These are phyloP conservation scores for Drosophila ustulata DNA, from an alignment of 2,888 invertebrate species.

Conservation along the genomic window DNA sequence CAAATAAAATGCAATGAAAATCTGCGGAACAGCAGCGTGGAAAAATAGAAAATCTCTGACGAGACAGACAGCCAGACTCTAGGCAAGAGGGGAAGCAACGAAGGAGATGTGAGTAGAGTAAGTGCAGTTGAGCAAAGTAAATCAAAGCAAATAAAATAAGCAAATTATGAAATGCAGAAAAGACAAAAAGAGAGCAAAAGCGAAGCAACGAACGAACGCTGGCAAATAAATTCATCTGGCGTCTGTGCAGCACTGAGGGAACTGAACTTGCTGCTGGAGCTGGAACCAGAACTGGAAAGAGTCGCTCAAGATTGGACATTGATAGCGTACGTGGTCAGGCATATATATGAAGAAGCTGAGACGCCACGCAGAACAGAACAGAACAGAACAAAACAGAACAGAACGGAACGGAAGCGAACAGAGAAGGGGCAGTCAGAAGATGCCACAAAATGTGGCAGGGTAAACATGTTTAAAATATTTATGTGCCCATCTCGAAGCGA, in stretches of 20 bases:
- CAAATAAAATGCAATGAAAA: conserved; percentile 40
- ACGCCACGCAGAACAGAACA: not conserved
- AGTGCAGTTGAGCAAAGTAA: conserved; percentile 30
- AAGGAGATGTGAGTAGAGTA: conserved; percentile 2
- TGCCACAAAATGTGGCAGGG: conserved; percentile 54
- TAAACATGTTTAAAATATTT: conserved; percentile 73
- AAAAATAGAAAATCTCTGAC: conserved; percentile 12
- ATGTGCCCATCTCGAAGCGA: conserved; percentile 39
- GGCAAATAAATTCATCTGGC: conserved; percentile 61
- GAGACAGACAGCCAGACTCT: not conserved
- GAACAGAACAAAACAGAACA: not conserved
- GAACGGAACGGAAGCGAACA: not conserved
- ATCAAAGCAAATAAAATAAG: conserved; percentile 70
- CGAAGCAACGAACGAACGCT: conserved; percentile 7
- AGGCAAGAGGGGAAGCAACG: not conserved
- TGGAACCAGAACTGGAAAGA: conserved; percentile 17
- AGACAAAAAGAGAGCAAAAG: conserved; percentile 9
- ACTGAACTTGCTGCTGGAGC: not conserved
- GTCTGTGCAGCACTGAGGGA: conserved; percentile 20
- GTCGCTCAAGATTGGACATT: conserved; percentile 65
- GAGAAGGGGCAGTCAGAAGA: not conserved
- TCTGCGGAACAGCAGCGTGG: conserved; percentile 9
- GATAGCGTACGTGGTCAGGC: conserved; percentile 71
- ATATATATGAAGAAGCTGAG: conserved; percentile 17
- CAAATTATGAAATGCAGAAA: conserved; percentile 61